Conservation (phyloP, 2,797 vertebrate species). For the Todus mexicanus region DNA sequence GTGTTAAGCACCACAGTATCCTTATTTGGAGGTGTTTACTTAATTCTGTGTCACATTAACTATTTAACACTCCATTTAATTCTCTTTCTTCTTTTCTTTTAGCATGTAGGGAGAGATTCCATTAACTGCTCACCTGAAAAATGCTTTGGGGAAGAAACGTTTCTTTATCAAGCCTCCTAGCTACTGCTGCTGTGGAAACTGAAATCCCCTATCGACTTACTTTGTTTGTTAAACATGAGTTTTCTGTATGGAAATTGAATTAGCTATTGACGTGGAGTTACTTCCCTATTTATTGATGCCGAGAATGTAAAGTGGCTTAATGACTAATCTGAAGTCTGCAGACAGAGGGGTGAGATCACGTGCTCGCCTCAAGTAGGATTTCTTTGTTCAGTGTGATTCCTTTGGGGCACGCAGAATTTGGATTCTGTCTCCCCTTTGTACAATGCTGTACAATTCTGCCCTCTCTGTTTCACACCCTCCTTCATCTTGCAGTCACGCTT, state of each 20-base stretch:
- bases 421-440: neutral
- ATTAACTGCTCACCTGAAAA: neutral
- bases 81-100: neutral
- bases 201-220: neutral
- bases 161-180: neutral
- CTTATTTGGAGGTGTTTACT: neutral
- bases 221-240: slow-evolving; percentile 18
- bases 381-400: slow-evolving; percentile 10
- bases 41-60: neutral
- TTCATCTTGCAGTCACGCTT: neutral
- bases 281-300: slow-evolving; percentile 4
- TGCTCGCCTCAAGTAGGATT: neutral
- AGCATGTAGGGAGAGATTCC: neutral
- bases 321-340: slow-evolving; percentile 22
- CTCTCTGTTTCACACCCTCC: neutral
- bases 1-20: neutral
- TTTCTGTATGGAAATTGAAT: slow-evolving; percentile 9
- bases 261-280: slow-evolving; percentile 1
- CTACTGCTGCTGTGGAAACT: neutral
- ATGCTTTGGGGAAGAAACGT: neutral
- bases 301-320: slow-evolving; percentile 24
- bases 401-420: neutral
- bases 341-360: neutral
- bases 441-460: neutral
- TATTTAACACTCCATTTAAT: neutral